Evolutionary conservation across 2,888 invertebrate genomes (phyloP).

Genomic region (Phyllotreta cruciferae): DNA sequence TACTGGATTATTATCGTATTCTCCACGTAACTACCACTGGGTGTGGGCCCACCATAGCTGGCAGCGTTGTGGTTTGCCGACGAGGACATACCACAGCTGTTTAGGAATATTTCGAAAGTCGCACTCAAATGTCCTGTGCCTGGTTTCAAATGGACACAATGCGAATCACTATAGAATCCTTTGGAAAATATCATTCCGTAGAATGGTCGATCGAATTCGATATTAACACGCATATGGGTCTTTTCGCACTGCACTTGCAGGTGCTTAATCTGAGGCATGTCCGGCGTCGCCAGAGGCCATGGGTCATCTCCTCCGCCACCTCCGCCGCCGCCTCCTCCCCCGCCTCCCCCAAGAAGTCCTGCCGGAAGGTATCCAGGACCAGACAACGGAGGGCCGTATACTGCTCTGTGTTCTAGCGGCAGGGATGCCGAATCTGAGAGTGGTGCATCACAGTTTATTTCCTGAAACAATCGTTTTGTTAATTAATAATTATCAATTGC

Average conservation of each 20-base stretch:
- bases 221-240: conserved; percentile 93
- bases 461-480: conserved; percentile 64
- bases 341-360: conserved; percentile 56
- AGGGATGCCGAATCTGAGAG: conserved; percentile 80
- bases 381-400: conserved; percentile 72
- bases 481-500: conserved; percentile 20
- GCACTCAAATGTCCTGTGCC: conserved; percentile 90
- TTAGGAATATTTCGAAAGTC: conserved; percentile 91
- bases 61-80: conserved; percentile 90
- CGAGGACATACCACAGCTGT: conserved; percentile 92
- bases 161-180: conserved; percentile 89
- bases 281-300: conserved; percentile 88
- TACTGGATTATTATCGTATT: conserved; percentile 95
- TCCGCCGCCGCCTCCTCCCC: conserved; percentile 53
- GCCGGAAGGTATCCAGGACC: conserved; percentile 60
- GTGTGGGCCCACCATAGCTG: conserved; percentile 83
- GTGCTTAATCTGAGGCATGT: conserved; percentile 93
- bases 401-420: conserved; percentile 81
- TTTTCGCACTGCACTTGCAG: conserved; percentile 95
- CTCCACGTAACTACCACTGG: conserved; percentile 92
- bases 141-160: conserved; percentile 90
- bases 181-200: conserved; percentile 97
- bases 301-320: conserved; percentile 72
- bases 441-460: conserved; percentile 79
- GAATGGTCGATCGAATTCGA: conserved; percentile 93